phyloP scores from a whole-genome alignment of 2,797 vertebrate genomes.

The Cyprinella venusta region DNA sequence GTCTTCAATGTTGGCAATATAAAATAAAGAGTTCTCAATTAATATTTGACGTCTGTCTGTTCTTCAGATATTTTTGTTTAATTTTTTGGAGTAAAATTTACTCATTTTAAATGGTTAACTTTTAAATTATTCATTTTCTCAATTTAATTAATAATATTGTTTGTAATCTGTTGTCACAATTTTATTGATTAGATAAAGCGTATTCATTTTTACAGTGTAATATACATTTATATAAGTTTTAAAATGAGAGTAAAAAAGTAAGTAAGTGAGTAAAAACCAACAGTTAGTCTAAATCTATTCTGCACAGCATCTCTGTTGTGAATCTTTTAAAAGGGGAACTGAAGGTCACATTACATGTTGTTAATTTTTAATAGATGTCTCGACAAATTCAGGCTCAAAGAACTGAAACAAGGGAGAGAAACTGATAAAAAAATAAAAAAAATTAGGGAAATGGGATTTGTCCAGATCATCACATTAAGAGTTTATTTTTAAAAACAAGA shows the following conservation, averaged over 20 bases:
- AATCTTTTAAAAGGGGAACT: constrained; percentile 10
- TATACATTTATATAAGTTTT: no score
- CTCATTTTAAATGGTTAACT: no score
- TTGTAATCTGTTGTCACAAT: no score
- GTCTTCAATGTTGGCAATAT: no score
- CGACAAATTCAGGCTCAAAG: neutral
- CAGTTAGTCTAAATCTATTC: neutral
- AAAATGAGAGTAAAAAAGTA: neutral
- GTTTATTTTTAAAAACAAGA: constrained; percentile 5
- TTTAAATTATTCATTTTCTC: no score
- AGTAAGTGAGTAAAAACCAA: neutral
- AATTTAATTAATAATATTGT: no score
- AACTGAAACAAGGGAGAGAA: neutral
- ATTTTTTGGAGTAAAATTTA: no score
- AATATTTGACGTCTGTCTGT: no score
- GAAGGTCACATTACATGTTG: neutral
- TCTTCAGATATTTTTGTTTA: no score
- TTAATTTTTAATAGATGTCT: constrained; percentile 10
- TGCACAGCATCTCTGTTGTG: neutral
- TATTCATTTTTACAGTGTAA: no score
- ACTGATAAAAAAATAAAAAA: neutral
- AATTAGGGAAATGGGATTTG: neutral
- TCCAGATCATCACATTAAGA: neutral
- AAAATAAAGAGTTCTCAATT: no score
- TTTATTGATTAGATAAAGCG: no score